These are phyloP conservation scores for Phoenicopterus ruber DNA, from an alignment of 2,113 vertebrate species.

Conservation along the genomic window DNA sequence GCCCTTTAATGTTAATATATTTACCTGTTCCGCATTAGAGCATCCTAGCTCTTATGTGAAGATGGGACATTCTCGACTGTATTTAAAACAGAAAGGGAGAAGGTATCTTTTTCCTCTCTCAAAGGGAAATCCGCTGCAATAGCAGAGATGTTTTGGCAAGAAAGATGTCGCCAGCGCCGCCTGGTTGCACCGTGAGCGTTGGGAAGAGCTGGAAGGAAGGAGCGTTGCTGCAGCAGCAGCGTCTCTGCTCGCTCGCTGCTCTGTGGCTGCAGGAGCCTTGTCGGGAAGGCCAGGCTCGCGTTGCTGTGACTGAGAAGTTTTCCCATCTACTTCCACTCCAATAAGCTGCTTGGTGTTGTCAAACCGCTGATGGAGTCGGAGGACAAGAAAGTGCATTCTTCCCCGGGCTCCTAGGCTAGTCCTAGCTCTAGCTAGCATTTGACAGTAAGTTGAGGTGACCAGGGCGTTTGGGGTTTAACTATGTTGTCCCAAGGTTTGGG, in stretches of 20 bases:
- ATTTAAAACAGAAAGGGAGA: neutral
- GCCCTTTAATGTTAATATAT: neutral
- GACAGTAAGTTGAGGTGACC: neutral
- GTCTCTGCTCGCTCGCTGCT: neutral
- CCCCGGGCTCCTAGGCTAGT: neutral
- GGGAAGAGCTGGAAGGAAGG: neutral
- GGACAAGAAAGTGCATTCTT: neutral
- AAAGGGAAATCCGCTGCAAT: neutral
- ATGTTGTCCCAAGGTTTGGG: neutral
- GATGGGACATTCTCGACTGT: neutral
- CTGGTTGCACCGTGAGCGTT: accelerated
- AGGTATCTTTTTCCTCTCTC: neutral
- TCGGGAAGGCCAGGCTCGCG: neutral
- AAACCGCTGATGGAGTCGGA: neutral
- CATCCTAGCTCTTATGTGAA: neutral
- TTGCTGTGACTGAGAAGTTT: neutral
- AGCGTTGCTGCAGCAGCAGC: neutral
- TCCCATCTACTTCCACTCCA: neutral
- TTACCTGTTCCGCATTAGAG: neutral
- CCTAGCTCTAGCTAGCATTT: neutral
- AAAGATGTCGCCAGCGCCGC: neutral
- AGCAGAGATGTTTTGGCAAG: neutral
- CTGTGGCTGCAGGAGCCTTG: neutral
- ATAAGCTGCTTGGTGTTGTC: neutral
- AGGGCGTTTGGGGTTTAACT: neutral